phyloP scores from a whole-genome alignment of 2,113 vertebrate species.

The Perca schrenkii region DNA sequence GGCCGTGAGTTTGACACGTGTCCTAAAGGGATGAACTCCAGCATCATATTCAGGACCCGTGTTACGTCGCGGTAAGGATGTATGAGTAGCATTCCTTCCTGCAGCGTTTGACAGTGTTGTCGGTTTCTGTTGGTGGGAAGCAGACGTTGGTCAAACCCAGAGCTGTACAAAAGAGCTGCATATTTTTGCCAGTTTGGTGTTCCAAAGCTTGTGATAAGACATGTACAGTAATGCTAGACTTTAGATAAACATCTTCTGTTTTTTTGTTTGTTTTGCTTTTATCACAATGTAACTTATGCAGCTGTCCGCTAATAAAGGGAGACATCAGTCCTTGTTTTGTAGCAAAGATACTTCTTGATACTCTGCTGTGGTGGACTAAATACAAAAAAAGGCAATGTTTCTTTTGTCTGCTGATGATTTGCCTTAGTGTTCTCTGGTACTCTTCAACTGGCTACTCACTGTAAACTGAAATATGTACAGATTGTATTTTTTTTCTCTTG shows the following conservation, averaged over 20 bases:
- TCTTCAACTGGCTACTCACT: conserved; percentile 90
- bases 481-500: conserved; percentile 82
- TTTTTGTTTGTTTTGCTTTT: conserved; percentile 54
- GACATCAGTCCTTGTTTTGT: conserved; percentile 91
- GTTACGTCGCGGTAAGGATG: neutral
- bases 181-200: conserved; percentile 36
- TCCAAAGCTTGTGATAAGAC: conserved; percentile 84
- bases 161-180: conserved; percentile 47
- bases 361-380: conserved; percentile 73
- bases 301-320: conserved; percentile 92
- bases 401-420: conserved; percentile 84
- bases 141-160: conserved; percentile 21
- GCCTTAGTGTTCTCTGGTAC: conserved; percentile 88
- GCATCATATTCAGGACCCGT: neutral
- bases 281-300: conserved; percentile 84
- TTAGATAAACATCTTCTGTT: conserved; percentile 82
- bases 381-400: conserved; percentile 50
- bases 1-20: too few relatives aligned
- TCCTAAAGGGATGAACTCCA: neutral
- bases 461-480: conserved; percentile 97
- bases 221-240: conserved; percentile 90
- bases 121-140: neutral
- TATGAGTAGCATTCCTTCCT: neutral
- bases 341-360: conserved; percentile 87
- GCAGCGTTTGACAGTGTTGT: neutral